These are phyloP conservation scores for Xerus rutilus DNA, from an alignment of 2,797 vertebrate species.

Conservation along the genomic window DNA sequence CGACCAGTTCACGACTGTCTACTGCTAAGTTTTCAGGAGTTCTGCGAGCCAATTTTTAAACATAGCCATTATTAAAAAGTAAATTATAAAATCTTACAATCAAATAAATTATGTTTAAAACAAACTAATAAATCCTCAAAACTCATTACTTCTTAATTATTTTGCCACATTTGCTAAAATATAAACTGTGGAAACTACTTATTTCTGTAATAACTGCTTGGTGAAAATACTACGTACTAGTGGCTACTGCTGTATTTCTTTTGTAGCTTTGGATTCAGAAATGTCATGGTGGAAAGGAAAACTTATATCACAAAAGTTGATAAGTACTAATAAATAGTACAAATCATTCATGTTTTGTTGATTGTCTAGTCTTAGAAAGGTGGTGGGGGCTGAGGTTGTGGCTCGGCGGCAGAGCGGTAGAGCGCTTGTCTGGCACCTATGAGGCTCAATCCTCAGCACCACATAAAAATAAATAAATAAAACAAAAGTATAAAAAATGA, in stretches of 20 bases:
- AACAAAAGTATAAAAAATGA: no score
- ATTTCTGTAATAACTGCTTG: not conserved
- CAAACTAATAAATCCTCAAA: constrained; percentile 12
- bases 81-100: constrained; percentile 7
- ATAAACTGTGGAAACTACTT: not conserved
- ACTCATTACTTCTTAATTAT: constrained; percentile 16
- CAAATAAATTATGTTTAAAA: constrained; percentile 17
- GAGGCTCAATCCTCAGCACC: no score
- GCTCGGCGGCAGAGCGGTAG: no score
- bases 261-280: not conserved
- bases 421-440: no score
- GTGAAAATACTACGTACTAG: not conserved
- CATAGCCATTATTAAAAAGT: not conserved
- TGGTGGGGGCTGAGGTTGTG: not conserved
- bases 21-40: not conserved
- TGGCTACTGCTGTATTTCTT: not conserved
- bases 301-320: not conserved
- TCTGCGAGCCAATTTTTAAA: not conserved
- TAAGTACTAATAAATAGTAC: not conserved
- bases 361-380: not conserved
- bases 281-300: not conserved
- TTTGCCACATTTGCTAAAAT: not conserved
- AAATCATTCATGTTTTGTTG: not conserved
- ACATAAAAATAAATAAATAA: no score
- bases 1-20: not conserved